Base-by-base conservation (phyloP, 2,888 invertebrate species). In the Venusia cambrica region DNA sequence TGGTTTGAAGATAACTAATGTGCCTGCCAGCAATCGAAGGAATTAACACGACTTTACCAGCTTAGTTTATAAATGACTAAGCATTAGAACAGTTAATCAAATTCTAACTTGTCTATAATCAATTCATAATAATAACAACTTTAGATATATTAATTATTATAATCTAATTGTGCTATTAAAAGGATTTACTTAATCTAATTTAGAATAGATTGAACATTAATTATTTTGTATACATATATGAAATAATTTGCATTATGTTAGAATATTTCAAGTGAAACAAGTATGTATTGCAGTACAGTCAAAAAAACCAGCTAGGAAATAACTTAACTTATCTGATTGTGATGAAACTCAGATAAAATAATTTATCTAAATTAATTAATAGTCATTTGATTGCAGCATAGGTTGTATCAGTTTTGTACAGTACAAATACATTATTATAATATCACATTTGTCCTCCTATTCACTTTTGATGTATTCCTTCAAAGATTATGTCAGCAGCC, bases 401-500 rank as follows among this genome's bases (percentile, higher is more conserved):
- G n/a, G n/a, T n/a, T n/a, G n/a, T n/a, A n/a, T n/a, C n/a, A n/a
- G n/a, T n/a, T n/a, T n/a, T n/a, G n/a, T n/a, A 24, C 22, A 15
- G n/a, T 14, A 34, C 25, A 16, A 20, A 16, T 38, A 36, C 30
- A 35, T 29, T 35, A 26, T 28, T 20, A 25, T 28, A 41, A 26
- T 41, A 41, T 41, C 41, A 41, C 41, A 41, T 32, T 41, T 25
- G 24, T 32, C 17, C 19, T 22, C 20, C 31, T 31, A 40, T 40
- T 24, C 35, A 28, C 22, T 40, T 31, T 28, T 40, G n/a, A n/a
- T n/a, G n/a, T 20, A 32, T 31, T 35, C n/a, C 27, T 8, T 30
- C 26, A 20, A 20, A 9, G 25, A 11, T 3, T 19, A 10, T 15
- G 26, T 31, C 20, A 33, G 18, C 43, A 40, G 51, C 71, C 59